phyloP scores from a whole-genome alignment of 2,888 invertebrate genomes.

The Boloria selene region DNA sequence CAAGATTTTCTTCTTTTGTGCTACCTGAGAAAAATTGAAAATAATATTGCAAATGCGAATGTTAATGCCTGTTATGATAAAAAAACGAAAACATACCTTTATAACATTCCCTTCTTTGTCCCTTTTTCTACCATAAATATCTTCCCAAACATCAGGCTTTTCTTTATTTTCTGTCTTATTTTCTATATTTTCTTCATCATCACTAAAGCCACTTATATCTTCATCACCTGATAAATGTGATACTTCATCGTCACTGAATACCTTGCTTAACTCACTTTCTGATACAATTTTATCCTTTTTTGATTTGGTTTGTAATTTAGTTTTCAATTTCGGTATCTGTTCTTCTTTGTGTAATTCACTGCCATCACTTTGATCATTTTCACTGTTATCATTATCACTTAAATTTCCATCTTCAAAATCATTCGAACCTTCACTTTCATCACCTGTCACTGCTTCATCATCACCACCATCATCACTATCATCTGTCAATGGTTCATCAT shows the following conservation, averaged over 20 bases:
- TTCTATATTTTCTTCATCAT: slow-evolving; percentile 46
- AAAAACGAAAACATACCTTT: slow-evolving; percentile 61
- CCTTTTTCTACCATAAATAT: slow-evolving; percentile 95
- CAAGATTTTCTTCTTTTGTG: too few relatives aligned
- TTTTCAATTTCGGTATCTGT: slow-evolving; percentile 39
- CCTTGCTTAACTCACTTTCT: slow-evolving; percentile 60
- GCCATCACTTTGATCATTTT: slow-evolving; percentile 40
- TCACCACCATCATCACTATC: slow-evolving; percentile 37
- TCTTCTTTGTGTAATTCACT: slow-evolving; percentile 36
- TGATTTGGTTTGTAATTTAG: slow-evolving; percentile 33
- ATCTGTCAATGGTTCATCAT: slow-evolving; percentile 39
- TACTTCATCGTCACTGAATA: slow-evolving; percentile 77
- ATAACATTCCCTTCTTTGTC: slow-evolving; percentile 91
- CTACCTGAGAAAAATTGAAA: too few relatives aligned
- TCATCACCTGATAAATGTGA: slow-evolving; percentile 67
- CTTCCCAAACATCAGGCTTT: slow-evolving; percentile 87
- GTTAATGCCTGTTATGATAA: too few relatives aligned
- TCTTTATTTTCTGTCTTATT: slow-evolving; percentile 43
- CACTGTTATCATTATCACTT: slow-evolving; percentile 40
- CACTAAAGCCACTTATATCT: slow-evolving; percentile 46
- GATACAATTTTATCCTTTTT: slow-evolving; percentile 54
- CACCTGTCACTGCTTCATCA: slow-evolving; percentile 30
- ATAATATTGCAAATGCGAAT: too few relatives aligned
- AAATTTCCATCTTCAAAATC: slow-evolving; percentile 35
- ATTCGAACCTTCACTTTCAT: slow-evolving; percentile 40